Evolutionary conservation across 2,797 vertebrate species (phyloP).

Genomic region (Leptoclinus maculatus): DNA sequence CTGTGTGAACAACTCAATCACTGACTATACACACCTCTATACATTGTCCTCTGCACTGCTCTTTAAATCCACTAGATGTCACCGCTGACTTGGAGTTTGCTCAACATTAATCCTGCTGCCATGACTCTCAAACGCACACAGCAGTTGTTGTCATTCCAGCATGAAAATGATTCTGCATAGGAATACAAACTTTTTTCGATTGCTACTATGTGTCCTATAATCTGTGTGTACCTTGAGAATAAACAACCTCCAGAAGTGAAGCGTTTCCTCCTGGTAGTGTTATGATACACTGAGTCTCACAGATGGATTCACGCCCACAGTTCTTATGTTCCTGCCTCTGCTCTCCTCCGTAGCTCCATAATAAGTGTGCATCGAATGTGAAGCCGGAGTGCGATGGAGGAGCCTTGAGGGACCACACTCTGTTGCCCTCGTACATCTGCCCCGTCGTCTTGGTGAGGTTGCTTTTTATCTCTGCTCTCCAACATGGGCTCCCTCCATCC

Average conservation of each 20-base stretch:
- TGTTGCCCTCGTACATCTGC: conserved; percentile 93
- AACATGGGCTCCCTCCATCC: too few species aligned
- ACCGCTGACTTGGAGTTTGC: not conserved
- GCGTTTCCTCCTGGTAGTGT: not conserved
- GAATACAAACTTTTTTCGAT: not conserved
- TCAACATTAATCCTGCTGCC: not conserved
- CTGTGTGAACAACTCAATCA: not conserved
- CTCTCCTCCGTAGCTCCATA: conserved; percentile 88
- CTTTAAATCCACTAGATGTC: conserved; percentile 67
- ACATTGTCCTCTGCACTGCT: not conserved
- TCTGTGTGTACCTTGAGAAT: not conserved
- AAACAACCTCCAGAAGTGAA: conserved; percentile 2
- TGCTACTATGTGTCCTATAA: not conserved
- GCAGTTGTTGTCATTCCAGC: not conserved
- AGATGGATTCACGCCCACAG: conserved; percentile 60
- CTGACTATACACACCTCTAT: not conserved
- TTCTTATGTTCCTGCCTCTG: conserved; percentile 56
- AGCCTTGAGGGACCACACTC: conserved; percentile 90
- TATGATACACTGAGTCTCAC: conserved; percentile 21
- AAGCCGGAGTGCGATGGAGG: conserved; percentile 93
- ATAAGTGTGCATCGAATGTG: conserved; percentile 91
- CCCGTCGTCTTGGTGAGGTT: conserved; percentile 90
- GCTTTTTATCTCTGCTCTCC: not conserved
- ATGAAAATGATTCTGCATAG: not conserved
- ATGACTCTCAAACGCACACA: not conserved